A percentile compares a stretch with the other conserved stretches of the same genome.
Conservation (phyloP, 2,113 vertebrate species). For the Excalfactoria chinensis region DNA sequence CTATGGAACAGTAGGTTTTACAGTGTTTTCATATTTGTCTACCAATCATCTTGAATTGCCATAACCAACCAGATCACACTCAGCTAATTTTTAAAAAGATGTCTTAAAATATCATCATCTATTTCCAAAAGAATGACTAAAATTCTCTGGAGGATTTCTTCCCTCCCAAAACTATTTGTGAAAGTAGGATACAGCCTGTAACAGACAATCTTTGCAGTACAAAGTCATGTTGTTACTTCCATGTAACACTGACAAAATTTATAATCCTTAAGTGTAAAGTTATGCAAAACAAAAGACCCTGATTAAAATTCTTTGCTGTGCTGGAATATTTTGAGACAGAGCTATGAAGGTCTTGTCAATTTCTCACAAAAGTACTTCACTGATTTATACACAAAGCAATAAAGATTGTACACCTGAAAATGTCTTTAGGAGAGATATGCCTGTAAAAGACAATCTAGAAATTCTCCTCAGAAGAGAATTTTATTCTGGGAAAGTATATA, state of each 20-base stretch:
- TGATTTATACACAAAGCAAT: not conserved
- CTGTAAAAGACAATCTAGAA: constrained; percentile 11
- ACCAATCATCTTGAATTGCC: not conserved
- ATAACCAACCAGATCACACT: not conserved
- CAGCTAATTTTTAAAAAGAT: not conserved
- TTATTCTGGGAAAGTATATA: not conserved
- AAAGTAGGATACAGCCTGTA: not conserved
- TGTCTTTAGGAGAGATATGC: not conserved
- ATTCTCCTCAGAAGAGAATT: not conserved
- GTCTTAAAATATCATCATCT: not conserved
- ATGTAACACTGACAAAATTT: not conserved
- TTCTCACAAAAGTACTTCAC: not conserved
- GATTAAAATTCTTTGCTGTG: not conserved
- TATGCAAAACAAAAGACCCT: not conserved
- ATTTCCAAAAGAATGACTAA: not conserved
- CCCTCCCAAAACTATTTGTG: not conserved
- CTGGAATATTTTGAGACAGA: not conserved
- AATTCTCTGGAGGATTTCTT: not conserved
- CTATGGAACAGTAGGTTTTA: not conserved
- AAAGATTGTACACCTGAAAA: not conserved
- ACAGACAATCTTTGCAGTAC: not conserved
- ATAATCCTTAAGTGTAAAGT: not conserved
- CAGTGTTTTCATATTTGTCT: not conserved
- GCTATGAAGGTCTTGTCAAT: not conserved
- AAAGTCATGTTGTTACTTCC: not conserved